A percentile compares a stretch with the other conserved stretches of the same genome.
Evolutionary conservation across 2,888 invertebrate species (phyloP).

Genomic region (Calephelis perditalis): DNA sequence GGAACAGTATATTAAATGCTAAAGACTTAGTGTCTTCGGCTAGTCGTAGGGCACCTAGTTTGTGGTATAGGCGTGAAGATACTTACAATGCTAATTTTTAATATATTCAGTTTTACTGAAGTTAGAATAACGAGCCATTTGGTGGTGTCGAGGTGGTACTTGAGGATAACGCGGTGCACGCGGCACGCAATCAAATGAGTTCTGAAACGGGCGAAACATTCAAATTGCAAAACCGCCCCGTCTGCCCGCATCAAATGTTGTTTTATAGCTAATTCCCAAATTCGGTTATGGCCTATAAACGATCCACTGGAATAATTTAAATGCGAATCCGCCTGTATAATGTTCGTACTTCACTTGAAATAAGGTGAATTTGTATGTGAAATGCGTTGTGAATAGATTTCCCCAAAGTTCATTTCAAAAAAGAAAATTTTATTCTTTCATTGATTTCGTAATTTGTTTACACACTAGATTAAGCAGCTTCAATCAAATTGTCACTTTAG

Average conservation of each 20-base stretch:
- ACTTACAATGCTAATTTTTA: neutral
- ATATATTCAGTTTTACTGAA: slow-evolving; percentile 9
- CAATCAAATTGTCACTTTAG: neutral
- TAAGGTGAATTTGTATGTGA: slow-evolving; percentile 76
- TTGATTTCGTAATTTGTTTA: neutral
- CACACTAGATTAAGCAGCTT: neutral
- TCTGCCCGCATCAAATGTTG: slow-evolving; percentile 78
- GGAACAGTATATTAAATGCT: no score
- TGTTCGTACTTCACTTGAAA: slow-evolving; percentile 75
- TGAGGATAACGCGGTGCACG: slow-evolving; percentile 53
- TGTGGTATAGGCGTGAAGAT: no score
- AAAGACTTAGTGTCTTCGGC: no score
- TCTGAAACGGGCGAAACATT: slow-evolving; percentile 68
- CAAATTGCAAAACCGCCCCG: slow-evolving; percentile 74
- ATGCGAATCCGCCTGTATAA: slow-evolving; percentile 75
- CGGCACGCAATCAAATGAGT: slow-evolving; percentile 70
- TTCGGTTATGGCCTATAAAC: slow-evolving; percentile 79
- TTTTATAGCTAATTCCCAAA: slow-evolving; percentile 79
- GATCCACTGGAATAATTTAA: slow-evolving; percentile 78
- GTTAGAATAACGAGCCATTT: neutral
- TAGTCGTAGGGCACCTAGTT: no score
- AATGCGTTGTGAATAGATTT: slow-evolving; percentile 74
- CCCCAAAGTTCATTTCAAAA: slow-evolving; percentile 62
- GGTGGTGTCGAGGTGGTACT: slow-evolving; percentile 21
- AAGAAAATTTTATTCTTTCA: slow-evolving; percentile 29